Conservation (phyloP, 2,888 invertebrate species). For the Spialia ferax region DNA sequence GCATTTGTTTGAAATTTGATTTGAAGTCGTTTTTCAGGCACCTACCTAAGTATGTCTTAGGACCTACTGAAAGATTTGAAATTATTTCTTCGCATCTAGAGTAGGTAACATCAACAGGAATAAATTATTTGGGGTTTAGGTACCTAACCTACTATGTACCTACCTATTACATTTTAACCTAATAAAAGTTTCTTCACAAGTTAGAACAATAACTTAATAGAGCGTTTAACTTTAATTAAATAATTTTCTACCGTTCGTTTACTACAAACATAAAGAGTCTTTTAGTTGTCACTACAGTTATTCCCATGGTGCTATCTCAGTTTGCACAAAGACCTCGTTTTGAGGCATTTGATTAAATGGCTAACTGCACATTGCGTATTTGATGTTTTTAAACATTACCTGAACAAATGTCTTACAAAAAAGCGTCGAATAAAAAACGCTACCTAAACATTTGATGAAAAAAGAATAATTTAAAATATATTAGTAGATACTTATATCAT, state of each 20-base stretch:
- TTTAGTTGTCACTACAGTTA: constrained; percentile 46
- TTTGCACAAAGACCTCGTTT: constrained; percentile 27
- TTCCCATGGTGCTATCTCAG: constrained; percentile 29
- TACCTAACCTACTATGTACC: no score
- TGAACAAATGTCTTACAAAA: constrained; percentile 8
- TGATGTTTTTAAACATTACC: background rate
- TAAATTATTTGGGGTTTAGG: background rate
- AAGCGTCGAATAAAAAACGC: constrained; percentile 3
- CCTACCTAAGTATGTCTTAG: no score
- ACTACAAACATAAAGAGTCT: constrained; percentile 50
- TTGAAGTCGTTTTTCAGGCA: no score
- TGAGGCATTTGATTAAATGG: constrained; percentile 17
- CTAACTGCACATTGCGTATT: constrained; percentile 8
- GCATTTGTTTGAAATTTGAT: no score
- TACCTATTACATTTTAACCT: no score
- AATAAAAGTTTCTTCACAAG: background rate
- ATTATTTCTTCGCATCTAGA: no score
- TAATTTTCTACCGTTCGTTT: constrained; percentile 31
- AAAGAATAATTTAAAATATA: constrained; percentile 40
- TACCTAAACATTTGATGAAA: constrained; percentile 5
- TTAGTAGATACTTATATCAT: constrained; percentile 20
- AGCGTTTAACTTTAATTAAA: constrained; percentile 25
- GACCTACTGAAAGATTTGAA: no score
- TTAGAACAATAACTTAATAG: constrained; percentile 12
- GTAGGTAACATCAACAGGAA: no score